Evolutionary conservation across 2,797 vertebrate genomes (phyloP).

Genomic region (Catostomus latipinnis): DNA sequence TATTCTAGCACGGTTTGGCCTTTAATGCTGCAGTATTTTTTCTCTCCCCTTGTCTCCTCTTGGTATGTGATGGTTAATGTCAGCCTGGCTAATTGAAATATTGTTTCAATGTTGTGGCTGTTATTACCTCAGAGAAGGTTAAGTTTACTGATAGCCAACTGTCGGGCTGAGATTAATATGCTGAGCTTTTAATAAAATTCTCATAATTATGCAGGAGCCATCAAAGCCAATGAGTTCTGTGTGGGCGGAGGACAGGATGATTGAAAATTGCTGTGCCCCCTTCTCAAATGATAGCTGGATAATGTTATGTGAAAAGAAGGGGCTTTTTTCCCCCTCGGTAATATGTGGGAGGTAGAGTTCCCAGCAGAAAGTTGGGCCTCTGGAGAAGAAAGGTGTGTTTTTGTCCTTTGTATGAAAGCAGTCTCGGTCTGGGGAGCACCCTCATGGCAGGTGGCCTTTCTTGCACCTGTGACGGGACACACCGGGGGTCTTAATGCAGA

Average conservation of each 20-base stretch:
- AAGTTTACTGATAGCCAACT: constrained; percentile 78
- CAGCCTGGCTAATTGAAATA: constrained; percentile 81
- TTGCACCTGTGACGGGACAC: constrained; percentile 79
- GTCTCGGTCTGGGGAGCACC: constrained; percentile 80
- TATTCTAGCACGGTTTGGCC: constrained; percentile 37
- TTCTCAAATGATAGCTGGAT: constrained; percentile 83
- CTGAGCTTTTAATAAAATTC: constrained; percentile 87
- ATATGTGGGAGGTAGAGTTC: constrained; percentile 85
- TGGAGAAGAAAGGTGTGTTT: constrained; percentile 86
- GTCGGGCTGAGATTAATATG: constrained; percentile 76
- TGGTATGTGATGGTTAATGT: constrained; percentile 70
- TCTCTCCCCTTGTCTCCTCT: constrained; percentile 56
- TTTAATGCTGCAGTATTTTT: constrained; percentile 5
- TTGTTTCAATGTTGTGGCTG: constrained; percentile 74
- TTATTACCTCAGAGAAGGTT: constrained; percentile 79
- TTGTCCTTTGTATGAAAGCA: constrained; percentile 83
- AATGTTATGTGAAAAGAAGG: constrained; percentile 81
- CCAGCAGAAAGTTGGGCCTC: constrained; percentile 80
- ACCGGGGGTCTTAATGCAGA: constrained; percentile 62
- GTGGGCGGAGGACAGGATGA: constrained; percentile 80
- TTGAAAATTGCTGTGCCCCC: constrained; percentile 83
- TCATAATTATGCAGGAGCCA: constrained; percentile 86
- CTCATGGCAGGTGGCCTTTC: constrained; percentile 83
- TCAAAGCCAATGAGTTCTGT: constrained; percentile 83
- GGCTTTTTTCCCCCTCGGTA: constrained; percentile 73